Conservation (phyloP, 2,797 vertebrate species). For the Jordanella pulchra region DNA sequence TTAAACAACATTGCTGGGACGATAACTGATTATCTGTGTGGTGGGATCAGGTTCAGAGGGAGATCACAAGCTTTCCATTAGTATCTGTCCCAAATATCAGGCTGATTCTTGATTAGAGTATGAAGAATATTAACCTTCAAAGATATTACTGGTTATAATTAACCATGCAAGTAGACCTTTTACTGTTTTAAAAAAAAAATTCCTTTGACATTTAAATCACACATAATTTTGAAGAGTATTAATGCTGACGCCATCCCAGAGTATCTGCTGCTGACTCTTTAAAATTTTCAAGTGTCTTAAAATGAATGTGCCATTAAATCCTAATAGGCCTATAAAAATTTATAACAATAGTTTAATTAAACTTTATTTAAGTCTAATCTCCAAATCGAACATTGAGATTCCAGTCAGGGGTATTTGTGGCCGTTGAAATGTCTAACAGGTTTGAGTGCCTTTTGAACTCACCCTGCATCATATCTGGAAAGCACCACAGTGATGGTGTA, state of each 20-base stretch:
- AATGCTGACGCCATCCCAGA: too few species aligned
- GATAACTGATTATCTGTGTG: background rate
- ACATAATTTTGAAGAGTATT: background rate
- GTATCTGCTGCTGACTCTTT: background rate
- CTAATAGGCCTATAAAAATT: background rate
- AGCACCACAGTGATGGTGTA: conserved; percentile 92
- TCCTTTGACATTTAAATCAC: background rate
- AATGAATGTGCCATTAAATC: background rate
- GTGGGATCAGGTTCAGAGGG: background rate
- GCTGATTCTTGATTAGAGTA: background rate
- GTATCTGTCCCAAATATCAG: background rate
- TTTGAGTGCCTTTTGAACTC: conserved; percentile 24
- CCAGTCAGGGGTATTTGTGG: background rate
- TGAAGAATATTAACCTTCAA: background rate
- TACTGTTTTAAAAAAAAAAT: background rate
- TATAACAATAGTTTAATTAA: too few species aligned
- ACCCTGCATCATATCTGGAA: conserved; percentile 90
- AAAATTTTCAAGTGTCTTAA: background rate
- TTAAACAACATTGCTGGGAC: background rate
- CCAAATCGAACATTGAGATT: background rate
- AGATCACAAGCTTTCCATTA: background rate
- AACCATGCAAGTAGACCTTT: background rate
- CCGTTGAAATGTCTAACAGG: background rate
- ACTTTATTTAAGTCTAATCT: background rate
- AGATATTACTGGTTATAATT: background rate